Percentiles rank a stretch among this genome's conserved stretches.
phyloP scores from a whole-genome alignment of 2,888 invertebrate species.

The Himalopsyche tibetana region DNA sequence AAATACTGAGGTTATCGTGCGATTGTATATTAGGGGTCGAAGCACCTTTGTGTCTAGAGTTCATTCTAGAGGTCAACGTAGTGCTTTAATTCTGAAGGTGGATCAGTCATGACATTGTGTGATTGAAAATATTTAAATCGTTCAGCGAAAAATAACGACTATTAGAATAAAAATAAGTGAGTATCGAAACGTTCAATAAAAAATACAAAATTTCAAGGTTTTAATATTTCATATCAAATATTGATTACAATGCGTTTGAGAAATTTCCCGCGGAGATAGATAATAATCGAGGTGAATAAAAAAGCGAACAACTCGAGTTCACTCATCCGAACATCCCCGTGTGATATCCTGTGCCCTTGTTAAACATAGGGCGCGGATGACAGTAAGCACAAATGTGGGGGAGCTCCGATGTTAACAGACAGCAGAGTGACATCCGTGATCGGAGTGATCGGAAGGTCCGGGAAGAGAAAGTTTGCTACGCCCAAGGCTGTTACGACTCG shows the following conservation, averaged over 20 bases:
- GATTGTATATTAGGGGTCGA: constrained; percentile 43
- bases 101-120: not conserved
- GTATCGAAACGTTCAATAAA: too few species aligned
- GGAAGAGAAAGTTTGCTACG: not conserved
- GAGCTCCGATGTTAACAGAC: not conserved
- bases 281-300: not conserved
- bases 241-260: too few species aligned
- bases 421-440: not conserved
- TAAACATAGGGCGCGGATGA: not conserved
- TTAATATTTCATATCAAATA: too few species aligned
- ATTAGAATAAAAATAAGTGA: too few species aligned
- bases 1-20: constrained; percentile 12
- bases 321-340: constrained; percentile 25
- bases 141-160: not conserved
- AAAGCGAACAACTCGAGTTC: not conserved
- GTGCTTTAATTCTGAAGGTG: constrained; percentile 15
- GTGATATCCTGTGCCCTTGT: constrained; percentile 27
- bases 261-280: too few species aligned
- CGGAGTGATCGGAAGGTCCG: constrained; percentile 7
- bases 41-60: constrained; percentile 47
- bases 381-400: not conserved
- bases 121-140: constrained; percentile 6
- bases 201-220: too few species aligned
- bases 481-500: constrained; percentile 23
- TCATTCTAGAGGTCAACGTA: constrained; percentile 41